Percentiles rank a stretch among this genome's conserved stretches.
Evolutionary conservation across 2,797 vertebrate species (phyloP).

Genomic region (Rhynchonycteris naso): DNA sequence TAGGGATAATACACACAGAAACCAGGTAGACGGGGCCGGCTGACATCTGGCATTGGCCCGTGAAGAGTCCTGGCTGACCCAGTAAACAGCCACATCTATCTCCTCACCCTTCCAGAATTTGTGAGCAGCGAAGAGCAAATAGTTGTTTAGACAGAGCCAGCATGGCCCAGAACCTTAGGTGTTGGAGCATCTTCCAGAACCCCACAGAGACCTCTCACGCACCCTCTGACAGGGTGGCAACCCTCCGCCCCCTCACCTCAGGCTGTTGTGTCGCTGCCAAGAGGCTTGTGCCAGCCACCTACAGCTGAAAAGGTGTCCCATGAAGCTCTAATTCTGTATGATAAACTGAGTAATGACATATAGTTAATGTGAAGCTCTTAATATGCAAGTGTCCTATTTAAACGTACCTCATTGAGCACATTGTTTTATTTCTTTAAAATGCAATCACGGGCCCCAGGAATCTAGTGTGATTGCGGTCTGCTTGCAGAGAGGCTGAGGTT

Average conservation of each 20-base stretch:
- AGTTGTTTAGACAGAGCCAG: not conserved
- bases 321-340: not conserved
- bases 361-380: slow-evolving; percentile 45
- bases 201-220: not conserved
- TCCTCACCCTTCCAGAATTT: not conserved
- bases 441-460: not conserved
- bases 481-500: not conserved
- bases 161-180: not conserved
- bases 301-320: not conserved
- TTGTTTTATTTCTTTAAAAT: slow-evolving; percentile 20
- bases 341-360: not conserved
- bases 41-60: not conserved
- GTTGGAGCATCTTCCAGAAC: not conserved
- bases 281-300: not conserved
- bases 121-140: not conserved
- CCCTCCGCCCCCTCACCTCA: not conserved
- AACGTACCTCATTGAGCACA: not conserved
- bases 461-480: not conserved
- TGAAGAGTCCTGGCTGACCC: not conserved
- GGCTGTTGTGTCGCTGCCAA: not conserved
- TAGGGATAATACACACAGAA: not conserved
- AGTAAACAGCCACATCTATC: not conserved
- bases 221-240: not conserved
- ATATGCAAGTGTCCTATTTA: not conserved
- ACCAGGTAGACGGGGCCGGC: not conserved